These are phyloP conservation scores for Macrobrachium rosenbergii DNA, from an alignment of 1,140 invertebrate genomes.

Conservation along the genomic window DNA sequence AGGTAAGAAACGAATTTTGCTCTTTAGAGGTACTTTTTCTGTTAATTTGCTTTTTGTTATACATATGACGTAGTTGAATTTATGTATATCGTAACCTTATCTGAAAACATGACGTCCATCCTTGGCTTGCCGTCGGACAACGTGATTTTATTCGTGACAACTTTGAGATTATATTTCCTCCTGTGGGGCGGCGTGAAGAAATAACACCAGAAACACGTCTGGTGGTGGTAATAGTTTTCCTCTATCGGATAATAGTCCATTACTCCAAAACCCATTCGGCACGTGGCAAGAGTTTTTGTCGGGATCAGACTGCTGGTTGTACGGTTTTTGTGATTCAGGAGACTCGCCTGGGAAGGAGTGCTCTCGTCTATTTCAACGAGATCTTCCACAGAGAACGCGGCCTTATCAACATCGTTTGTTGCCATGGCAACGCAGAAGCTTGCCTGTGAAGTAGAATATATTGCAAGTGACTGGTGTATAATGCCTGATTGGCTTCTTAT, in stretches of 20 bases:
- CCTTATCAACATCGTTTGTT: too few relatives aligned
- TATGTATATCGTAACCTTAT: neutral
- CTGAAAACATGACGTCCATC: neutral
- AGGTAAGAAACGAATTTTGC: neutral
- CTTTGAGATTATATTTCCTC: neutral
- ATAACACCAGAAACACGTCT: conserved; percentile 48
- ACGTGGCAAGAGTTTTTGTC: neutral
- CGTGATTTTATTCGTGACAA: neutral
- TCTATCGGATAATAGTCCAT: conserved; percentile 18
- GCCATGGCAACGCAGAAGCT: too few relatives aligned
- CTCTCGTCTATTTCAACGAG: too few relatives aligned
- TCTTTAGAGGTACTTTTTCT: neutral
- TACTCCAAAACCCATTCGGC: conserved; percentile 26
- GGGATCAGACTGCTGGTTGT: too few relatives aligned
- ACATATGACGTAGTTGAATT: neutral
- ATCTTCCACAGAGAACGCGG: too few relatives aligned
- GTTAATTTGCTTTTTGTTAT: neutral
- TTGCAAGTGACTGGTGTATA: too few relatives aligned
- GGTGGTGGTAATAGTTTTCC: conserved; percentile 37
- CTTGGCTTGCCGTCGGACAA: neutral
- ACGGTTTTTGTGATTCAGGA: too few relatives aligned
- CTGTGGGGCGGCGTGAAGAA: conserved; percentile 29
- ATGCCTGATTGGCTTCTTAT: too few relatives aligned
- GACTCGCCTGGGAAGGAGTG: too few relatives aligned
- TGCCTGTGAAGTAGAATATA: too few relatives aligned